Base-by-base conservation (phyloP, 2,888 invertebrate species). In the Anarsia innoxiella region DNA sequence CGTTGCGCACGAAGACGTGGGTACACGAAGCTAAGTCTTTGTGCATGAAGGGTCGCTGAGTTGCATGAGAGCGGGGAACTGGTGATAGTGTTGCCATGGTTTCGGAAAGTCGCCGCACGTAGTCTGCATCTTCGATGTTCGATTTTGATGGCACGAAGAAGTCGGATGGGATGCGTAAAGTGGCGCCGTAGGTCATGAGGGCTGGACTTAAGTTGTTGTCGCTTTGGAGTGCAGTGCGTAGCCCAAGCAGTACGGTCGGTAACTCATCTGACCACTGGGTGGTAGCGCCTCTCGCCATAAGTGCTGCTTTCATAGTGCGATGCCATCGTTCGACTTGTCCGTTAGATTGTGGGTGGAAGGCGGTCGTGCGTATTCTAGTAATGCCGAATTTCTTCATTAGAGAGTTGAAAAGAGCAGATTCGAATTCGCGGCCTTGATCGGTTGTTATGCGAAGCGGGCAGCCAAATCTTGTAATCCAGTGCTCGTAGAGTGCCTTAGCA, bases 401-500 rank as follows among this genome's bases (percentile, higher is more conserved):
- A 61, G 39, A 0, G 50, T 55, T 35, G 37, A 25, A 39, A 3
- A 59, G 63, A 5, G 51, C 49, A 1, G 62, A 64, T 5, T 60
- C 45, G 1, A 72, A 47, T 45, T 67, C 61, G 1, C 63, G 16
- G 35, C 70, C 64, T 39, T 66, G 66, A 6, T 61, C 49, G 19
- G 59, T 52, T 39, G 65, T 72, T 6, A 56, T 59, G 6, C 19
- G 29, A 39, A 10, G 12, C 2, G 43, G 43, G 13, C 34, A 33
- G 2, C 43, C 40, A 23, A 43, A 43, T 10, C 43, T 15, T n/a
- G 33, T 19, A 6, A 43, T 31, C 43, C 40, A 41, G 6, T n/a
- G 11, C 3, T 26, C 14, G 13, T 26, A 31, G n/a, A 41, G 33
- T 12, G 27, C 23, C 12, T 37, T 8, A 3, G 31, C 38, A 12